Conservation (phyloP, 2,797 vertebrate genomes). For the Lagocephalus sceleratus region DNA sequence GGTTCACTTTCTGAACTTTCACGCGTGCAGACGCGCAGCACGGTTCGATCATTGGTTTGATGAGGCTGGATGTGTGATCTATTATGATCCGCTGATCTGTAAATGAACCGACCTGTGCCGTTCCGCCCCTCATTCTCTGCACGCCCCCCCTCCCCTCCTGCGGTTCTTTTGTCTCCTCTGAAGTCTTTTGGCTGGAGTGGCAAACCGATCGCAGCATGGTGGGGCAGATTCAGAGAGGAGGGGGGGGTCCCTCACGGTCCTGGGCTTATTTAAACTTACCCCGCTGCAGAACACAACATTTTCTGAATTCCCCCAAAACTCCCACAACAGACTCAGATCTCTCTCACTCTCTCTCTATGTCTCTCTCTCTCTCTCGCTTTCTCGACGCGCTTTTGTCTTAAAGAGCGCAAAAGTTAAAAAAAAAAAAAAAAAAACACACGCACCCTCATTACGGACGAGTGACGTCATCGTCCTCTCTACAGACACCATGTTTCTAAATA, state of each 20-base stretch:
- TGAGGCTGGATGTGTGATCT: slow-evolving; percentile 17
- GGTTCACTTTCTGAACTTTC: neutral
- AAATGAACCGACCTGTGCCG: slow-evolving; percentile 50
- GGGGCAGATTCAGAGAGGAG: neutral
- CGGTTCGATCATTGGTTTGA: neutral
- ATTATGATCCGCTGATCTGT: slow-evolving; percentile 45
- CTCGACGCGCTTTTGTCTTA: slow-evolving; percentile 41
- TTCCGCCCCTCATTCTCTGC: slow-evolving; percentile 58
- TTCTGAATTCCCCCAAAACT: slow-evolving; percentile 83
- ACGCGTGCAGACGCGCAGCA: neutral
- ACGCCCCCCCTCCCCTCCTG: slow-evolving; percentile 38
- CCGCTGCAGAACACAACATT: slow-evolving; percentile 67
- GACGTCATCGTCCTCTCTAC: slow-evolving; percentile 33
- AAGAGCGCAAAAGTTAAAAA: slow-evolving; percentile 53
- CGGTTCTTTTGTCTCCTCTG: slow-evolving; percentile 72
- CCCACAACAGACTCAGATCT: slow-evolving; percentile 55
- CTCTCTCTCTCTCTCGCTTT: neutral
- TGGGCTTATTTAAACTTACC: slow-evolving; percentile 33
- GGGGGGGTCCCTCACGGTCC: slow-evolving; percentile 6
- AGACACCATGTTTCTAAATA: slow-evolving; percentile 11
- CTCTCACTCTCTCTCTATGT: slow-evolving; percentile 3
- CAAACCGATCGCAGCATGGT: slow-evolving; percentile 43
- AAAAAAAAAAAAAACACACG: slow-evolving; percentile 43
- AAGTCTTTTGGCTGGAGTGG: slow-evolving; percentile 63
- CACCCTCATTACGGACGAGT: slow-evolving; percentile 35